Evolutionary conservation across 2,797 vertebrate genomes (phyloP).

Genomic region (Halcyon chelicuti): DNA sequence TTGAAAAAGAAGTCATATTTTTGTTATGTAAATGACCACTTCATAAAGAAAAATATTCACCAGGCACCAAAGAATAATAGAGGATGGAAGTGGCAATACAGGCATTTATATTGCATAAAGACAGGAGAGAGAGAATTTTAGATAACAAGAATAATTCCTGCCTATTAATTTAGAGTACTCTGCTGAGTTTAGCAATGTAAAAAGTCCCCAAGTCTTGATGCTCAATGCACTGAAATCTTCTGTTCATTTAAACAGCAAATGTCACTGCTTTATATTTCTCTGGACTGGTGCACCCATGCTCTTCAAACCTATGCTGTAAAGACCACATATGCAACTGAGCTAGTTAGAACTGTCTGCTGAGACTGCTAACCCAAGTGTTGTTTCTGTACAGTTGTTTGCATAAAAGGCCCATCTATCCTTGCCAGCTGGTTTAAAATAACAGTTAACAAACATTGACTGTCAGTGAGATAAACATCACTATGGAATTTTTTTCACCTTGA

Average conservation of each 20-base stretch:
- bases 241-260: background rate
- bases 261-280: background rate
- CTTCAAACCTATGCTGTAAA: background rate
- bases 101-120: background rate
- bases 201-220: background rate
- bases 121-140: background rate
- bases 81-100: background rate
- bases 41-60: slow-evolving; percentile 11
- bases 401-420: background rate
- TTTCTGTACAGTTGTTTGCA: background rate
- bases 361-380: background rate
- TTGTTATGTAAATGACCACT: slow-evolving; percentile 28
- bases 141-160: background rate
- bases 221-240: background rate
- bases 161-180: background rate
- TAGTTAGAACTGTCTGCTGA: background rate
- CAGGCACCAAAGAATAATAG: background rate
- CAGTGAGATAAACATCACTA: background rate
- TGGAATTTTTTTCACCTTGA: background rate
- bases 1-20: slow-evolving; percentile 20
- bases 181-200: background rate
- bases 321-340: background rate
- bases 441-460: background rate
- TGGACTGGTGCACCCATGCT: background rate
- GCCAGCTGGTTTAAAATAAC: background rate